These are phyloP conservation scores for Notolepis coatsorum DNA, from an alignment of 2,797 vertebrate genomes.

Conservation along the genomic window DNA sequence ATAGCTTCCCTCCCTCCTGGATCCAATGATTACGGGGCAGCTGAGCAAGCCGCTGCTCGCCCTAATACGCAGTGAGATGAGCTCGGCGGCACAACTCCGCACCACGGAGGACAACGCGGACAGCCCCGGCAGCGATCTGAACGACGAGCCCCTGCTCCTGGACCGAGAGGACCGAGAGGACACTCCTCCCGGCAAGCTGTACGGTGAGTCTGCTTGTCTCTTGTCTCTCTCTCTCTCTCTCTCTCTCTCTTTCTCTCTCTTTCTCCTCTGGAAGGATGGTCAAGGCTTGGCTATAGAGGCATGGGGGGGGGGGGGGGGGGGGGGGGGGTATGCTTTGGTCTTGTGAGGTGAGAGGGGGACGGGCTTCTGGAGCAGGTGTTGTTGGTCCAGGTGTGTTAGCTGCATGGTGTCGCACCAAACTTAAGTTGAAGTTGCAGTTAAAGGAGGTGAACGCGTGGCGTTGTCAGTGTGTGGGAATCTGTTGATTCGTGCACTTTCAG, in stretches of 20 bases:
- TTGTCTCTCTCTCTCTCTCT: conserved; percentile 17
- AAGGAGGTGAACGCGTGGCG: not conserved
- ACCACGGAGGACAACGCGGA: conserved; percentile 94
- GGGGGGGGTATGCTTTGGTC: too few species aligned
- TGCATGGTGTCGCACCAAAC: conserved; percentile 44
- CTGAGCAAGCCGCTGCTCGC: conserved; percentile 98
- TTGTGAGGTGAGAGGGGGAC: not conserved
- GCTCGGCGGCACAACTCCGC: conserved; percentile 95
- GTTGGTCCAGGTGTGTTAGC: conserved; percentile 63
- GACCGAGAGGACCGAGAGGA: conserved; percentile 93
- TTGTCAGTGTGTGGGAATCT: conserved; percentile 12
- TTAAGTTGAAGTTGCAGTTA: conserved; percentile 50
- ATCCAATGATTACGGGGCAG: conserved; percentile 99
- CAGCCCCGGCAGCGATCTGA: conserved; percentile 96
- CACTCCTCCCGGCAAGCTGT: conserved; percentile 94
- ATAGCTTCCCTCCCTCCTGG: conserved; percentile 83
- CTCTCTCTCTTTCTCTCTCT: not conserved
- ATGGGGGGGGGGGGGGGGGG: not conserved
- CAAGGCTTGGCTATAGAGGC: too few species aligned
- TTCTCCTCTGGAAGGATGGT: not conserved
- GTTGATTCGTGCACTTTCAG: too few species aligned
- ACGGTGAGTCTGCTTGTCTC: conserved; percentile 87
- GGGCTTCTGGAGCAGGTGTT: not conserved
- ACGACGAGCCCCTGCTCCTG: conserved; percentile 92
- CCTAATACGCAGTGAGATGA: conserved; percentile 97